Percentiles rank a stretch among this genome's conserved stretches.
Conservation (phyloP, 2,113 vertebrate species). For the Anolis carolinensis region DNA sequence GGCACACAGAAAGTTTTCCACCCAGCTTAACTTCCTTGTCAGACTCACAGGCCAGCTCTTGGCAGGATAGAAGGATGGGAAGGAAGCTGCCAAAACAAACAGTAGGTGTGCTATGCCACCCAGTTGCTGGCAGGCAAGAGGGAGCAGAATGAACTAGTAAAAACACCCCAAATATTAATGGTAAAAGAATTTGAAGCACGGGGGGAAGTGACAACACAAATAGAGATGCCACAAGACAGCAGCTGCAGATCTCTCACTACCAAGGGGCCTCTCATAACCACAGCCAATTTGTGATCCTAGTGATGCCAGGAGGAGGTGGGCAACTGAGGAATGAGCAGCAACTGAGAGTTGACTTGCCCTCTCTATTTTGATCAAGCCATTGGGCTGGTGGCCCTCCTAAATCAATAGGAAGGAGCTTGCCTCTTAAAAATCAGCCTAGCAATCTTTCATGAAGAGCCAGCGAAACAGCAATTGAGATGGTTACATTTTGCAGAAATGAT, state of each 20-base stretch:
- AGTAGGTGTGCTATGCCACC: not conserved
- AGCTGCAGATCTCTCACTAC: not conserved
- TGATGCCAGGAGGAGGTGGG: not conserved
- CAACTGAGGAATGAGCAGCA: fast-evolving
- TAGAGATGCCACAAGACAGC: not conserved
- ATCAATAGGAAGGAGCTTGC: not conserved
- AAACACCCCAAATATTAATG: not conserved
- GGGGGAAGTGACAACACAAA: not conserved
- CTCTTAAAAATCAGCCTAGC: not conserved
- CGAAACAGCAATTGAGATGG: not conserved
- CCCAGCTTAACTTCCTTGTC: conserved; percentile 8
- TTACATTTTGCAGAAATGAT: not conserved
- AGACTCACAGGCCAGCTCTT: not conserved
- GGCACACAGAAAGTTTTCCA: conserved; percentile 4
- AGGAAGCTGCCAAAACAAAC: not conserved
- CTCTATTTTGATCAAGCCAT: not conserved
- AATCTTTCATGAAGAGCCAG: not conserved
- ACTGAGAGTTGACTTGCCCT: not conserved
- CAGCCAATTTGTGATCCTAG: not conserved
- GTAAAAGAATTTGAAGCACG: not conserved
- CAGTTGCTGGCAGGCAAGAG: not conserved
- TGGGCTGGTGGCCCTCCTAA: fast-evolving
- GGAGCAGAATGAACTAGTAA: not conserved
- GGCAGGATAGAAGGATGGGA: not conserved
- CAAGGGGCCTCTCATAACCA: not conserved